These are phyloP conservation scores for Hiodon alosoides DNA, from an alignment of 2,113 vertebrate species.

Conservation along the genomic window DNA sequence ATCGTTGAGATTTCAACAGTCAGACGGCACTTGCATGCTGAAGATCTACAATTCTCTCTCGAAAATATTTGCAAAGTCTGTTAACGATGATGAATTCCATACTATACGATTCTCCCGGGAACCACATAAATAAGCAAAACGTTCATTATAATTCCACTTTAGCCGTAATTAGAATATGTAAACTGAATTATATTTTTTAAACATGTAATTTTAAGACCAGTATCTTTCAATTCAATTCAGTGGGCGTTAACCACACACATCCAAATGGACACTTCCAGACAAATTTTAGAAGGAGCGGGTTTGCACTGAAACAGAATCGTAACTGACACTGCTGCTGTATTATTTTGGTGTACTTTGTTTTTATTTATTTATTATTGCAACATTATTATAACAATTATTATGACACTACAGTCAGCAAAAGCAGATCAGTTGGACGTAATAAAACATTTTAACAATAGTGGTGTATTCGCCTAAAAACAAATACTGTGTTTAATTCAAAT, in stretches of 20 bases:
- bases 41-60: background rate
- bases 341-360: too few species aligned
- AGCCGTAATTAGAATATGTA: background rate
- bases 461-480: too few species aligned
- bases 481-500: too few species aligned
- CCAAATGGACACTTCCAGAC: conserved; percentile 1
- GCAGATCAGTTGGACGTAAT: too few species aligned
- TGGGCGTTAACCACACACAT: background rate
- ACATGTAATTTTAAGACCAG: background rate
- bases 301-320: too few species aligned
- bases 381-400: too few species aligned
- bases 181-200: background rate
- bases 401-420: too few species aligned
- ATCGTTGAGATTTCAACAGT: background rate
- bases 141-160: conserved; percentile 6
- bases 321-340: too few species aligned
- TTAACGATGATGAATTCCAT: conserved; percentile 12
- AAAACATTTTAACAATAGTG: too few species aligned
- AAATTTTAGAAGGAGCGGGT: background rate
- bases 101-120: conserved; percentile 4
- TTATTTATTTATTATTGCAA: too few species aligned
- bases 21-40: background rate
- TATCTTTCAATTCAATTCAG: background rate
- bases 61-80: conserved; percentile 4
- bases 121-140: background rate